Evolutionary conservation across 2,797 vertebrate genomes (phyloP), one percentile per base, ranked within the genome.

Genomic region (Syngnathus rostellatus): DNA sequence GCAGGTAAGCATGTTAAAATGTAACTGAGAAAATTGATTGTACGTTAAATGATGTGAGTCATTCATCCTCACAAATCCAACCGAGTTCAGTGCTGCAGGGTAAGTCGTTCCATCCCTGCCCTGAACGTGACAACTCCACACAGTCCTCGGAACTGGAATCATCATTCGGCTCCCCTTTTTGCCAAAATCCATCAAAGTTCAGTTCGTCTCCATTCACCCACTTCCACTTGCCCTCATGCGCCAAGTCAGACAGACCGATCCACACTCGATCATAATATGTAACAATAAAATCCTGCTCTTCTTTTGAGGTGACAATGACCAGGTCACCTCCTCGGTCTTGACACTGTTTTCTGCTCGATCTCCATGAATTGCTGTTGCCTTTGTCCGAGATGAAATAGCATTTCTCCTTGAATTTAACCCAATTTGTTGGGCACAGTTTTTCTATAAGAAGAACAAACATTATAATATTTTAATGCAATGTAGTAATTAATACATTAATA

Each of bases 51-150:
- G 10, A 19, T 59, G 8, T 39, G 19, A 4, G 14, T 19, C 2
- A 5, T 11, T 17, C 65, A 40, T 43, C 2, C 50, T 80, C 79
- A 78, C 84, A 84, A 5, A 73, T 38, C 68, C 75, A 85, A 46
- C 75, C 25, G 23, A 68, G 65, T 2, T 0, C 1, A 0, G 0
- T 1, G 0, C 0, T 0, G 41, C 80, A 82, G 14, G 16, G 0
- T 1, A 7, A 41, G 6, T 82, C 83, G 57, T 81, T 84, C 65
- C 66, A 78, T 46, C 57, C 67, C 2, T 14, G 2, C 1, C 9
- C 7, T 17, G 0, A 0, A 6, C 0, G 3, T 0, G 7, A 16
- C 1, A 71, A 1, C 50, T 74, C 64, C 12, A 21, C 81, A 70
- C 80, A 85, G 5, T 79, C 43, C 69, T 78, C 76, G 0, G 8